phyloP scores from a whole-genome alignment of 2,888 invertebrate genomes.

The Aethes cnicana region DNA sequence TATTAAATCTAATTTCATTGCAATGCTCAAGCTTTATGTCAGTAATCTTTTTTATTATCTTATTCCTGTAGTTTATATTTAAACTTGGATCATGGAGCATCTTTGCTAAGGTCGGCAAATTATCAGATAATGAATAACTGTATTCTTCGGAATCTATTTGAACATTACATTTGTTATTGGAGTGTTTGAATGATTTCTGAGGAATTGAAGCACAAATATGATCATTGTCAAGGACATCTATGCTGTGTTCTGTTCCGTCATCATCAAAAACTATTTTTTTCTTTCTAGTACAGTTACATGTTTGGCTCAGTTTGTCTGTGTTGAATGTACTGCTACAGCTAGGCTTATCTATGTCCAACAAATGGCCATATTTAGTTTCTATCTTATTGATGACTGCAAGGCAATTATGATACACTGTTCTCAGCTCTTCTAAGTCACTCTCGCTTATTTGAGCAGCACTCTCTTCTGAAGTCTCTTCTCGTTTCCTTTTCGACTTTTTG shows the following conservation, averaged over 20 bases:
- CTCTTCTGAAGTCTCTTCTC: conserved; percentile 3
- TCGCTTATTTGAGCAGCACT: conserved; percentile 40
- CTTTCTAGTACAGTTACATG: conserved; percentile 56
- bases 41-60: conserved; percentile 58
- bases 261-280: conserved; percentile 71
- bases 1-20: conserved; percentile 58
- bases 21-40: conserved; percentile 48
- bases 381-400: conserved; percentile 62
- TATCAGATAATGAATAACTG: conserved; percentile 50
- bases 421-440: conserved; percentile 61
- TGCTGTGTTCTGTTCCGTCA: conserved; percentile 52
- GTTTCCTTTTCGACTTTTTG: conserved; percentile 13
- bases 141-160: conserved; percentile 52
- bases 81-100: conserved; percentile 52
- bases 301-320: too few relatives aligned
- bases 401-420: conserved; percentile 59
- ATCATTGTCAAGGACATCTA: conserved; percentile 40
- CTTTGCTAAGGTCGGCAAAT: conserved; percentile 46
- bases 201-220: conserved; percentile 55
- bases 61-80: conserved; percentile 47
- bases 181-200: conserved; percentile 39
- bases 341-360: conserved; percentile 48
- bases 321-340: conserved; percentile 19
- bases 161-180: conserved; percentile 37
- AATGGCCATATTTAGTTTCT: conserved; percentile 68